Evolutionary conservation across 2,888 invertebrate species (phyloP), one percentile per base, ranked within the genome.

Genomic region (Leucophenga maculata): DNA sequence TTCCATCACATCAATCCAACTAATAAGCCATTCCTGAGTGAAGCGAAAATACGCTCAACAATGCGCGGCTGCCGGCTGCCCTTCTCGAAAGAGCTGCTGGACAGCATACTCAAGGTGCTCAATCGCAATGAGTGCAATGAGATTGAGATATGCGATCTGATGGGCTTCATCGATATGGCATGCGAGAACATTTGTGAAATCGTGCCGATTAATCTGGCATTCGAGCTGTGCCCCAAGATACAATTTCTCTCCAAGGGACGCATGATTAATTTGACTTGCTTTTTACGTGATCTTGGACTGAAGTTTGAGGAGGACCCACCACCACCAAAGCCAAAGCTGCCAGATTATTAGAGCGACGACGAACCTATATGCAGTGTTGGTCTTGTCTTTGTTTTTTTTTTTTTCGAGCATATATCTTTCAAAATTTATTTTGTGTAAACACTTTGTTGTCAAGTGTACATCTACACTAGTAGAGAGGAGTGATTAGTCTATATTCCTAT

Each of bases 1-100:
- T 89, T 93, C 69, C 85, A 89, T 69, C 90, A 91, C 71, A 88
- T 91, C 69, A 92, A 93, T 83, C 89, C 90, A 13, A 80, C 87
- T 0, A 90, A 90, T 65, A 88, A 89, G 3, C 93, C 93, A n/a
- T 91, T 89, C 73, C 83, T 95, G 55, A 77, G 91, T 0, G 88
- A 90, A 68, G 86, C 90, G 0, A 91, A 92, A 26, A 83, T 94
- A 66, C 91, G 93, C 14, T 92, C 92, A 14, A 89, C 93, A 16
- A 85, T 95, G 32, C 91, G 92, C 44, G 94, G 93, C 0, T 92
- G 93, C 73, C 91, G 93, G 26, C 85, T 95, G 72, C 95, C 95
- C 0, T 86, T 95, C 20, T 92, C 91, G 73, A 83, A 89, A 13
- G 92, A 94, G 73, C 88, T 95, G 0, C 88, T 94, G 77, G 91